Evolutionary conservation across 2,113 vertebrate genomes (phyloP).

Genomic region (Mastomys natalensis): DNA sequence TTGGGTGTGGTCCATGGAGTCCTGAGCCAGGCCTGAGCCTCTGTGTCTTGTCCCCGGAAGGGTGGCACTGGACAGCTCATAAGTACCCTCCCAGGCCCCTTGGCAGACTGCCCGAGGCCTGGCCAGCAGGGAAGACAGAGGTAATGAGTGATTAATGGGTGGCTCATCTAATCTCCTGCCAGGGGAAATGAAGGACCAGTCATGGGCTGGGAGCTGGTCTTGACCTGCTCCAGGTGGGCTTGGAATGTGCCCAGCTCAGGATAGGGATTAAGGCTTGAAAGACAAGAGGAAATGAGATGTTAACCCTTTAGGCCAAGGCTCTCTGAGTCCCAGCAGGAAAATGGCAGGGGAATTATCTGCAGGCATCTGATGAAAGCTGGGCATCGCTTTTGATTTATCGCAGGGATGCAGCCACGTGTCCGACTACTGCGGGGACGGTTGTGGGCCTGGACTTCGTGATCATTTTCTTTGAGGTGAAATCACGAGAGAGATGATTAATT

Average conservation of each 20-base stretch:
- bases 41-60: conserved; percentile 10
- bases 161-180: conserved; percentile 81
- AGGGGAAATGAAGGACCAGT: conserved; percentile 78
- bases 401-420: background rate
- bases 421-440: background rate
- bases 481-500: conserved; percentile 21
- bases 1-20: background rate
- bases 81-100: background rate
- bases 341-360: conserved; percentile 46
- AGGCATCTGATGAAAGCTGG: conserved; percentile 57
- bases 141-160: conserved; percentile 79
- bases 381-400: conserved; percentile 71
- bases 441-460: background rate
- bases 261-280: conserved; percentile 81
- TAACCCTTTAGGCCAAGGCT: conserved; percentile 79
- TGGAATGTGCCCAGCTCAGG: conserved; percentile 74
- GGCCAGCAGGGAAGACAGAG: conserved; percentile 67
- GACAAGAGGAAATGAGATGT: conserved; percentile 84
- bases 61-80: conserved; percentile 35
- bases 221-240: conserved; percentile 77
- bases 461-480: conserved; percentile 29
- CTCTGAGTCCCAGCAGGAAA: conserved; percentile 64
- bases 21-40: background rate
- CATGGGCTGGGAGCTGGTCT: conserved; percentile 53
- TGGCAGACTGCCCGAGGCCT: conserved; percentile 72